phyloP scores from a whole-genome alignment of 2,797 vertebrate species.

The Yasuhikotakia modesta region DNA sequence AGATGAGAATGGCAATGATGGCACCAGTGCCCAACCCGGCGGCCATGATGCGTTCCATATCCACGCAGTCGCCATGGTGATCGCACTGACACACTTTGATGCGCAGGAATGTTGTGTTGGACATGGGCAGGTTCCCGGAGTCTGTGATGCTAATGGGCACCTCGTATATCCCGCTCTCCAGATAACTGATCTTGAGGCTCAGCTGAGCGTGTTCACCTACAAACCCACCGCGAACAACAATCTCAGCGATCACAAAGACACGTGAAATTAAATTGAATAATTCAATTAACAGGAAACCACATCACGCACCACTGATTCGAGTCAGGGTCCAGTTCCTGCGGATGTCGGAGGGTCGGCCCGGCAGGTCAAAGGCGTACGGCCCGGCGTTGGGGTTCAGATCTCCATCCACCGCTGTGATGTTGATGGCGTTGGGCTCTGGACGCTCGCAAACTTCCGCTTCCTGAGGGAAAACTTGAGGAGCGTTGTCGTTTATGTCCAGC shows the following conservation, averaged over 20 bases:
- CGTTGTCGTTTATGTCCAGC: slow-evolving; percentile 95
- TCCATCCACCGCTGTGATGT: slow-evolving; percentile 91
- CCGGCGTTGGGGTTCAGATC: slow-evolving; percentile 93
- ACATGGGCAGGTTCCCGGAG: slow-evolving; percentile 93
- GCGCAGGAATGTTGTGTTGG: slow-evolving; percentile 87
- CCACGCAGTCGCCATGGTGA: slow-evolving; percentile 92
- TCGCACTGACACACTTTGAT: slow-evolving; percentile 97
- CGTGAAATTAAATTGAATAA: neutral
- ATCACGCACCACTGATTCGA: slow-evolving; percentile 82
- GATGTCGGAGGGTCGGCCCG: slow-evolving; percentile 80
- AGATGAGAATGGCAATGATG: slow-evolving; percentile 95
- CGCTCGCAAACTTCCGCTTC: slow-evolving; percentile 94
- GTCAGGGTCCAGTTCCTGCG: slow-evolving; percentile 93
- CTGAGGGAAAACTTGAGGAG: slow-evolving; percentile 89
- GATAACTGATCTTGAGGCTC: slow-evolving; percentile 84
- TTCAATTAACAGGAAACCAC: neutral
- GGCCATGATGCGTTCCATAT: slow-evolving; percentile 89
- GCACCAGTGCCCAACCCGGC: slow-evolving; percentile 92
- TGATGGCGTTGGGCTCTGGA: slow-evolving; percentile 87
- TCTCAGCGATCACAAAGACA: neutral
- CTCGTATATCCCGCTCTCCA: slow-evolving; percentile 90
- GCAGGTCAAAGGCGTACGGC: slow-evolving; percentile 92
- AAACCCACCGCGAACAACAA: slow-evolving; percentile 1
- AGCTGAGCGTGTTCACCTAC: slow-evolving; percentile 91
- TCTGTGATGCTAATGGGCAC: slow-evolving; percentile 95